These are phyloP conservation scores for Tyto alba DNA, from an alignment of 2,113 vertebrate genomes.

Conservation along the genomic window DNA sequence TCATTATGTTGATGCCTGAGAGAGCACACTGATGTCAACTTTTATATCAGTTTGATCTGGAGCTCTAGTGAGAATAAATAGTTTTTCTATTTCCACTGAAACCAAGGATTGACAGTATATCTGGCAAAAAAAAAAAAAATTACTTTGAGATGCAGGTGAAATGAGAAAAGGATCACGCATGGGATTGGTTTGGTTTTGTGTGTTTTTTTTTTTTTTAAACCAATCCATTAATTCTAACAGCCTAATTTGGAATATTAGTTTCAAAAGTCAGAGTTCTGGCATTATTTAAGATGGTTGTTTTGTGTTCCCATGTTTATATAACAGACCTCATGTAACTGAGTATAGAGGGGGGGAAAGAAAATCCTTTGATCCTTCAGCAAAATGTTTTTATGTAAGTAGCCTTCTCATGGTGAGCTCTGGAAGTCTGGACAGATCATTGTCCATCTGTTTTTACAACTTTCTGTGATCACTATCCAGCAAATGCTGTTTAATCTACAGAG, in stretches of 20 bases:
- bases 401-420: conserved; percentile 59
- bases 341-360: neutral
- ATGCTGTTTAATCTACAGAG: conserved; percentile 62
- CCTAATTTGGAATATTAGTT: neutral
- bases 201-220: neutral
- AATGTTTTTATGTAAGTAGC: conserved; percentile 50
- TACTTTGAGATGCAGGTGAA: neutral
- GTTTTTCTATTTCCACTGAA: neutral
- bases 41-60: neutral
- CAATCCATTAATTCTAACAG: neutral
- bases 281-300: neutral
- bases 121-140: neutral
- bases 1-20: neutral
- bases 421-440: conserved; percentile 50
- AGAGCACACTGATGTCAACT: neutral
- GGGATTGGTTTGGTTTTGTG: neutral
- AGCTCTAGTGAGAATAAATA: neutral
- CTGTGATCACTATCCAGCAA: conserved; percentile 67
- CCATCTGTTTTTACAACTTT: conserved; percentile 64
- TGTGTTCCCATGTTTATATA: conserved; percentile 39
- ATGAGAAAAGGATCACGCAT: neutral
- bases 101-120: neutral
- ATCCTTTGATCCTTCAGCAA: conserved; percentile 62
- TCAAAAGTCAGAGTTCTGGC: neutral
- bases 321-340: conserved; percentile 26